Conservation (phyloP, 2,888 invertebrate genomes). For the Drosophila picticornis region DNA sequence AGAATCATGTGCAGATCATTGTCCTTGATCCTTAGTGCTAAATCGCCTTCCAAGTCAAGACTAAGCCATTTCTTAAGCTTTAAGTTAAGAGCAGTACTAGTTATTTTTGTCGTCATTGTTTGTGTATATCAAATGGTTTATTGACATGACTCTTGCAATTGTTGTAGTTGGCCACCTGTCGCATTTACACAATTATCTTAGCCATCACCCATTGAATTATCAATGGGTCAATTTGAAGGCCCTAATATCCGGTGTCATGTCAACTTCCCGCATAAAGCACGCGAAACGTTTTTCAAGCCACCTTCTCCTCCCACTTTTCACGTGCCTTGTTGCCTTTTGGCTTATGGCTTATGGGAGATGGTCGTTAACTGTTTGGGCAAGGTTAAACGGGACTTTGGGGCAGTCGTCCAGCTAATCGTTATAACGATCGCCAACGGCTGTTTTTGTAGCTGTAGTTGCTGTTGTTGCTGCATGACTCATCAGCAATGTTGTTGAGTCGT, state of each 20-base stretch:
- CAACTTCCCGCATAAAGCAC: constrained; percentile 34
- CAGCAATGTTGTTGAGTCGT: constrained; percentile 11
- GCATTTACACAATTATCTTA: constrained; percentile 14
- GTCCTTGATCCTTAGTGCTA: background rate
- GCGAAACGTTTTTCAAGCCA: constrained; percentile 10
- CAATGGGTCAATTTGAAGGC: constrained; percentile 12
- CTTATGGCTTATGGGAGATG: constrained; percentile 9
- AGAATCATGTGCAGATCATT: background rate
- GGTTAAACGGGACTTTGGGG: constrained; percentile 31
- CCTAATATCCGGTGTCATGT: constrained; percentile 31
- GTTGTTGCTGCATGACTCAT: constrained; percentile 38
- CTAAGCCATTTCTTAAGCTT: background rate
- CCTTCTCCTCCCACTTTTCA: constrained; percentile 28
- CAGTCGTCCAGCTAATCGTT: constrained; percentile 12
- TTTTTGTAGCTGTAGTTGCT: background rate
- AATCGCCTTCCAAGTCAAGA: background rate
- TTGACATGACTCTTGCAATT: background rate
- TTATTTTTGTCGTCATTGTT: background rate
- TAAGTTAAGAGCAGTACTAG: background rate
- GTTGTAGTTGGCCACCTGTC: constrained; percentile 5
- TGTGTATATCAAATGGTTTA: background rate
- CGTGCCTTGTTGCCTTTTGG: constrained; percentile 52
- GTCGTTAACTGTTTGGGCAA: constrained; percentile 7
- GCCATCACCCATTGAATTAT: constrained; percentile 10
- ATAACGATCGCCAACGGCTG: constrained; percentile 4